Evolutionary conservation across 2,888 invertebrate species (phyloP), one percentile per base, ranked within the genome.

Genomic region (Cephus pygmeus): DNA sequence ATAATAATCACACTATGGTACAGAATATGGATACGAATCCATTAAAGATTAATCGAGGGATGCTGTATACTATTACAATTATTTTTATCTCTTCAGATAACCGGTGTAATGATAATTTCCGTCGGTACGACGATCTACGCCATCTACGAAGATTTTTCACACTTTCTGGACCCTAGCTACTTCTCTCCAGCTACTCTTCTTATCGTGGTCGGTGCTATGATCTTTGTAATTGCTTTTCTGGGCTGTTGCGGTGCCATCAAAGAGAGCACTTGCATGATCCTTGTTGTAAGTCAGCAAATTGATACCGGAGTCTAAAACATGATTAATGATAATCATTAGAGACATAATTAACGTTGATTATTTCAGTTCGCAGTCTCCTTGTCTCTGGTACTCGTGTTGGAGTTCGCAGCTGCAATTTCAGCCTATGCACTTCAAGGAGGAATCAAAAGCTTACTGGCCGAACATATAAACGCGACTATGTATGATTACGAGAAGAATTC

Each of bases 171-270:
- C 90, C 90, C 92, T 31, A 91, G 93, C 77, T 95, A 95, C 89
- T 93, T 95, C 85, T 95, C 96, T 1, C 96, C 96, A 0, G 96
- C 97, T 0, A 94, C 95, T 11, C 92, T 97, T 36, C 93, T 97
- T 69, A 95, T 97, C 33, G 94, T 95, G 23, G 93, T 96, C 69
- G 97, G 97, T 0, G 92, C 95, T 77, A 93, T 97, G 75, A 93
- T 97, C 84, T 91, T 97, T 76, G 93, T 97, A 23, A 96, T 97
- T 0, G 94, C 96, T 84, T 96, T 97, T 83, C 86, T 89, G 76
- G 97, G 97, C 40, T 97, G 97, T 91, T 95, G 96, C 84, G 97
- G 97, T 40, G 97, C 97, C 6, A 92, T 96, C 85, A 95, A 94
- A 87, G 95, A 96, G 90, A 97, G 96, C 91, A 96, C 96, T 4